These are phyloP conservation scores for Pomacea canaliculata DNA, from an alignment of 2,888 invertebrate genomes.

Conservation along the genomic window DNA sequence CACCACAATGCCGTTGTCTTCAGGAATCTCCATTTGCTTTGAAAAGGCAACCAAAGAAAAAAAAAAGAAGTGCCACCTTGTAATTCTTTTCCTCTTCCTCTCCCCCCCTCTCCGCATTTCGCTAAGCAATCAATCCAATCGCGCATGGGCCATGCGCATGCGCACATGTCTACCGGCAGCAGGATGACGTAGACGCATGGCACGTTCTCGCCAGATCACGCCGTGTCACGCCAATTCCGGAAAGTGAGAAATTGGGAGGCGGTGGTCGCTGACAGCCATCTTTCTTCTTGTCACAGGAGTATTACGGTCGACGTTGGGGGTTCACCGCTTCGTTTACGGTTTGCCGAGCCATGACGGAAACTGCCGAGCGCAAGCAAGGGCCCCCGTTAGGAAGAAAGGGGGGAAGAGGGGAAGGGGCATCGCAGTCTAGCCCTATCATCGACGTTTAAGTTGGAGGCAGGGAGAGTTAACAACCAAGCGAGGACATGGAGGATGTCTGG, in stretches of 20 bases:
- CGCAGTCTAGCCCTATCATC: neutral
- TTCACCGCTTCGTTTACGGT: constrained; percentile 22
- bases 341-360: constrained; percentile 30
- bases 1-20: neutral
- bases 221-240: constrained; percentile 27
- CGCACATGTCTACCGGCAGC: neutral
- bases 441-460: neutral
- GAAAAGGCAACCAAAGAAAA: neutral
- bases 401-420: neutral
- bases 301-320: constrained; percentile 23
- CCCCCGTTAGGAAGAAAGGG: neutral
- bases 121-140: neutral
- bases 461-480: neutral
- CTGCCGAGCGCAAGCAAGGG: constrained; percentile 20
- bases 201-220: constrained; percentile 25
- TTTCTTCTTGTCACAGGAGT: constrained; percentile 32
- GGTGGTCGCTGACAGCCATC: constrained; percentile 30
- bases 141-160: neutral
- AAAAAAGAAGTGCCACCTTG: neutral
- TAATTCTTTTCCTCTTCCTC: constrained; percentile 5
- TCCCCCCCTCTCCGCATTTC: neutral
- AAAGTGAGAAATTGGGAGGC: constrained; percentile 31
- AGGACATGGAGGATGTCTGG: neutral
- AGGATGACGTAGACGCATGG: constrained; percentile 26
- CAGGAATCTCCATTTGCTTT: neutral